phyloP scores from a whole-genome alignment of 2,888 invertebrate species.

The Drosophila koepferae region DNA sequence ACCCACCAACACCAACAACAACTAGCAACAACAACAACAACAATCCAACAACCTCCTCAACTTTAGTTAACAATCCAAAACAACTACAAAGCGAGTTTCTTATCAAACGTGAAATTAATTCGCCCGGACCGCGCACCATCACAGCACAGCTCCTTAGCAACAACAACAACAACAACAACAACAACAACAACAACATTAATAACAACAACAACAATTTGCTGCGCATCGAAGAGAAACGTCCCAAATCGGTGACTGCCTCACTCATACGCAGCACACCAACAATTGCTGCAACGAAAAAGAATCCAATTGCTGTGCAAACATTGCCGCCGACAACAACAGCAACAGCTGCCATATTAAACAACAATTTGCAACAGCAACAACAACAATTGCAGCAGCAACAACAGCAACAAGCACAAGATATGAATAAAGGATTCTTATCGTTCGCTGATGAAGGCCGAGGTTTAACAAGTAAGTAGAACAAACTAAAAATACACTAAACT shows the following conservation, averaged over 20 bases:
- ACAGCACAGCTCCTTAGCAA: conserved; percentile 65
- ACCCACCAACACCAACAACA: conserved; percentile 39
- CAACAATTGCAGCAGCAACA: conserved; percentile 44
- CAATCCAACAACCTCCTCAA: conserved; percentile 35
- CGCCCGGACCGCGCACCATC: conserved; percentile 70
- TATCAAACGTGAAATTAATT: conserved; percentile 70
- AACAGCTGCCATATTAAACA: conserved; percentile 47
- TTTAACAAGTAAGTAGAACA: conserved; percentile 91
- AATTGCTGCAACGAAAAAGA: conserved; percentile 28
- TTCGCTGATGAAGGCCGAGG: conserved; percentile 94
- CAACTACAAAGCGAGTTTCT: conserved; percentile 46
- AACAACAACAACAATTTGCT: conserved; percentile 45
- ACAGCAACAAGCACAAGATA: conserved; percentile 91
- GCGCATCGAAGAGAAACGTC: conserved; percentile 73
- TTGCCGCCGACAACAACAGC: conserved; percentile 48
- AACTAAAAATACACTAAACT: neutral
- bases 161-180: conserved; percentile 40
- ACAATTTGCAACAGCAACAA: conserved; percentile 49
- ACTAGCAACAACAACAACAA: conserved; percentile 14
- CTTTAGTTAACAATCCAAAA: conserved; percentile 22
- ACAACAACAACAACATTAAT: conserved; percentile 38
- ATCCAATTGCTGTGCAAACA: conserved; percentile 13
- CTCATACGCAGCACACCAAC: conserved; percentile 77
- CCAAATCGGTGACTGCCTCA: conserved; percentile 84
- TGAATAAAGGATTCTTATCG: conserved; percentile 96